Percentiles rank a stretch among this genome's conserved stretches.
These are phyloP conservation scores for Gallinago media DNA, from an alignment of 2,113 vertebrate genomes.

Conservation along the genomic window DNA sequence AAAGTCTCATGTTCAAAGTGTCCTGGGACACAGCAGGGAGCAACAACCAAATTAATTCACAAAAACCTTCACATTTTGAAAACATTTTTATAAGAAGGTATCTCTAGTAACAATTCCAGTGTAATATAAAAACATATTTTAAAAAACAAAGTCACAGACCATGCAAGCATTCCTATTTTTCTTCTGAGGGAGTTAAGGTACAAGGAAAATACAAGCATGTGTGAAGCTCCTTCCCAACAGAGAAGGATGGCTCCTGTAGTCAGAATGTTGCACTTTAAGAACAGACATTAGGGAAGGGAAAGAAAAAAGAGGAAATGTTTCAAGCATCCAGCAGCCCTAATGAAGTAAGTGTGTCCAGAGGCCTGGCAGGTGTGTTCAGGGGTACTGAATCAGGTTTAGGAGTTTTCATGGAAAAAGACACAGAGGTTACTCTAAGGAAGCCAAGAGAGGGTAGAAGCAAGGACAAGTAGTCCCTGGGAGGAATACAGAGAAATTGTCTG, in stretches of 20 bases:
- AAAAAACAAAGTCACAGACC: background rate
- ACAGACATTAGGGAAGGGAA: background rate
- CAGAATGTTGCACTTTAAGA: background rate
- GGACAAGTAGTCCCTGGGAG: background rate
- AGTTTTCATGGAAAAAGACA: background rate
- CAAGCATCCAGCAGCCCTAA: background rate
- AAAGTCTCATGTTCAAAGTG: background rate
- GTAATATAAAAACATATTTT: background rate
- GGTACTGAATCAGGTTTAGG: background rate
- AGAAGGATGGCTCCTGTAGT: background rate
- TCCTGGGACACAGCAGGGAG: background rate
- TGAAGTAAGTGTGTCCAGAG: background rate
- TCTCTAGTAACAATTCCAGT: background rate
- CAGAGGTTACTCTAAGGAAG: background rate
- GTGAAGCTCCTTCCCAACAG: background rate
- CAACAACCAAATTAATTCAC: conserved; percentile 7
- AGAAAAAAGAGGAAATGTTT: background rate
- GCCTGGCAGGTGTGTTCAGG: background rate
- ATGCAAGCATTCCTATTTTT: background rate
- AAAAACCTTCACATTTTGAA: background rate
- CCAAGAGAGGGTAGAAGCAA: background rate
- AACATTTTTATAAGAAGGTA: background rate
- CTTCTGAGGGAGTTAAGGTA: background rate
- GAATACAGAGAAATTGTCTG: background rate
- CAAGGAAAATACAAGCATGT: background rate